A percentile compares a stretch with the other conserved stretches of the same genome.
Conservation (phyloP, 2,113 vertebrate species). For the Carollia perspicillata region DNA sequence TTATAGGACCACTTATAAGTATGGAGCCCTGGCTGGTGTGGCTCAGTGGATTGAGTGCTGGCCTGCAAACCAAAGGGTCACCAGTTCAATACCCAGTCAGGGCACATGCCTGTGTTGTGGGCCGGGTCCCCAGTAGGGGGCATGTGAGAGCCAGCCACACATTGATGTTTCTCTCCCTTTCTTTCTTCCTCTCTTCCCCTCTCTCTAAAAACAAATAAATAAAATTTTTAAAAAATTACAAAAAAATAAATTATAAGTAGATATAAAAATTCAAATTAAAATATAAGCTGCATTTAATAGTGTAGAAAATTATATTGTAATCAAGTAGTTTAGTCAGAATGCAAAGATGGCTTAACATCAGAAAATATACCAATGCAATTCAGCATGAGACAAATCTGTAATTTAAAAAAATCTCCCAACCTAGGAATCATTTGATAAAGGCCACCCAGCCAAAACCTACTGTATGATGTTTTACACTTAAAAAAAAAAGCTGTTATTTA, state of each 20-base stretch:
- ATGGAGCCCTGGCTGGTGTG: not conserved
- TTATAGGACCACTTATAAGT: not conserved
- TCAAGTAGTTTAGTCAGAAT: not conserved
- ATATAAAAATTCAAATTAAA: constrained; percentile 37
- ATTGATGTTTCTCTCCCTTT: too few species aligned
- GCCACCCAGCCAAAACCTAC: not conserved
- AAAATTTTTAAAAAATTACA: too few species aligned
- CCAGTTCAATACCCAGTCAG: too few species aligned
- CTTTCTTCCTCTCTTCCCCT: too few species aligned
- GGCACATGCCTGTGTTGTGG: too few species aligned
- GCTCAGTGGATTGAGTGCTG: too few species aligned
- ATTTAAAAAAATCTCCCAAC: not conserved
- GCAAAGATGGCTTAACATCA: not conserved
- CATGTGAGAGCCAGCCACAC: too few species aligned
- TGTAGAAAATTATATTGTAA: not conserved
- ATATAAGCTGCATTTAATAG: not conserved
- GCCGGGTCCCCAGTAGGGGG: too few species aligned
- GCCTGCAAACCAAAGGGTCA: too few species aligned
- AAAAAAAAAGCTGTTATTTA: too few species aligned
- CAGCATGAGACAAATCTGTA: not conserved
- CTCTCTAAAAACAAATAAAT: too few species aligned
- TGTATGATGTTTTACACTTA: not conserved
- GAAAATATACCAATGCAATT: not conserved
- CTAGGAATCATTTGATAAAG: not conserved
- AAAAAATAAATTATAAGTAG: not conserved